Evolutionary conservation across 1,140 invertebrate genomes (phyloP).

Genomic region (Meloidogyne floridensis): DNA sequence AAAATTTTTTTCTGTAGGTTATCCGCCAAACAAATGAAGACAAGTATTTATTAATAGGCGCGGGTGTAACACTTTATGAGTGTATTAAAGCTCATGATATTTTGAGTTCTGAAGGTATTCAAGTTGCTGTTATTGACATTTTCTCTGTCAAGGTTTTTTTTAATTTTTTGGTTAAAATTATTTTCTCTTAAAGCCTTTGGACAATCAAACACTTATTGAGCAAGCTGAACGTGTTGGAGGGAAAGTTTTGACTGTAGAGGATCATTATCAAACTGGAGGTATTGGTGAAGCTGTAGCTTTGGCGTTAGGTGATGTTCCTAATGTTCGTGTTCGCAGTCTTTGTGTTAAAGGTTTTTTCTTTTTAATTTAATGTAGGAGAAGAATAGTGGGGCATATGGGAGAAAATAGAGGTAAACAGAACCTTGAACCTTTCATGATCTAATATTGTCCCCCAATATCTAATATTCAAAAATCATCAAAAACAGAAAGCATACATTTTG

Average conservation of each 20-base stretch:
- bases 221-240: constrained; percentile 81
- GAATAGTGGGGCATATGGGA: no score
- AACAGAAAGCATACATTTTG: no score
- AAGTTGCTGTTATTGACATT: constrained; percentile 58
- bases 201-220: constrained; percentile 76
- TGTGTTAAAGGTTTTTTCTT: constrained; percentile 72
- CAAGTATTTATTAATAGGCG: constrained; percentile 81
- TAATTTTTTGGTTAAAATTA: neutral
- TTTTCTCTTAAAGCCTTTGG: constrained; percentile 74
- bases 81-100: constrained; percentile 81
- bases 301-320: constrained; percentile 75
- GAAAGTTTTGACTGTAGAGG: constrained; percentile 87
- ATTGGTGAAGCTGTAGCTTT: constrained; percentile 88
- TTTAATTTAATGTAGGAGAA: neutral
- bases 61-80: constrained; percentile 89
- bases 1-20: no score
- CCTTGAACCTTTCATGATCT: no score
- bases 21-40: constrained; percentile 77
- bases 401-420: no score
- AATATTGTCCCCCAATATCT: no score
- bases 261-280: constrained; percentile 93
- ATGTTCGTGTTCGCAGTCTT: constrained; percentile 80
- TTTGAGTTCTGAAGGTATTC: constrained; percentile 73
- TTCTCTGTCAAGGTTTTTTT: constrained; percentile 74
- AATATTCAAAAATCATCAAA: no score